These are phyloP conservation scores for Lepus oiostolus DNA, from an alignment of 2,797 vertebrate species.

Conservation along the genomic window DNA sequence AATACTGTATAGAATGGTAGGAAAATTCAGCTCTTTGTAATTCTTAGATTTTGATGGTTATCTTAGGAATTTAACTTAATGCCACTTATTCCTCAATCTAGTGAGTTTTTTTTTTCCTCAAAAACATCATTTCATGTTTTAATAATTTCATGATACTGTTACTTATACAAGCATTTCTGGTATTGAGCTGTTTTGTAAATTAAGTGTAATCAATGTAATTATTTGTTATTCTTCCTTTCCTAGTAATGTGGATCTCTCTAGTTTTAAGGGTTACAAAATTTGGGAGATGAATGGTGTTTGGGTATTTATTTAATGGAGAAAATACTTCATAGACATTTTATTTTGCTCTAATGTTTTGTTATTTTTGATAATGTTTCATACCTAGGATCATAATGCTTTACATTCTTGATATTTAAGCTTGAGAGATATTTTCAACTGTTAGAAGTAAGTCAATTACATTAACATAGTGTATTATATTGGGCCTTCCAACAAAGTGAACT, in stretches of 20 bases:
- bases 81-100: not conserved
- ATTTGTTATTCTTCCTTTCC: not conserved
- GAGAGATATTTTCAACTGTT: not conserved
- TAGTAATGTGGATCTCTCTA: not conserved
- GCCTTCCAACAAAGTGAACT: not conserved
- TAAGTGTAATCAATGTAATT: not conserved
- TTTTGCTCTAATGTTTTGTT: not conserved
- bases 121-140: not conserved
- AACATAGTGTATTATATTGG: not conserved
- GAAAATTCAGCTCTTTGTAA: not conserved
- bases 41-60: not conserved
- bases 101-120: not conserved
- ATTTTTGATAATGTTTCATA: not conserved
- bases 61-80: not conserved
- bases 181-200: not conserved
- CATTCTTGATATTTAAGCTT: not conserved
- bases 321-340: not conserved
- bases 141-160: not conserved
- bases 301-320: not conserved
- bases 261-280: not conserved
- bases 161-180: not conserved
- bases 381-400: not conserved
- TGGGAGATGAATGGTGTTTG: not conserved
- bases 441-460: not conserved
- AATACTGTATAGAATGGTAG: not conserved